A percentile compares a stretch with the other conserved stretches of the same genome.
Evolutionary conservation across 1,140 invertebrate species (phyloP).

Genomic region (Platorchestia sp.): DNA sequence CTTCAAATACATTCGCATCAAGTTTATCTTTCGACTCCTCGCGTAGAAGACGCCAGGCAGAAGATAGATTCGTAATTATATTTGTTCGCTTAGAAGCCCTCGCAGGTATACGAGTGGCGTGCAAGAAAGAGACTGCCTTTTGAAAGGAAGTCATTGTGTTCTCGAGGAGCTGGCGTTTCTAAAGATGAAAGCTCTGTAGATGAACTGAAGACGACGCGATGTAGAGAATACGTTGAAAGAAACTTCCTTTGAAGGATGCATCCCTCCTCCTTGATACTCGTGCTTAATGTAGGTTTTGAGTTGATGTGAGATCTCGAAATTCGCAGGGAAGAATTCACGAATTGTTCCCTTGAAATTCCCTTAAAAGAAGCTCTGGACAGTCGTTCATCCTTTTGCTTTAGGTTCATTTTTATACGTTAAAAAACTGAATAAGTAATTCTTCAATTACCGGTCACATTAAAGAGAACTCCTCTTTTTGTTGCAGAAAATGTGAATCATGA

Average conservation of each 20-base stretch:
- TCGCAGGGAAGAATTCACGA: neutral
- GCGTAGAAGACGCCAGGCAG: neutral
- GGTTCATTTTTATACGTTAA: too few relatives aligned
- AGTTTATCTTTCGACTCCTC: neutral
- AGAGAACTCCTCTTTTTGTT: too few relatives aligned
- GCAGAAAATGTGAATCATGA: too few relatives aligned
- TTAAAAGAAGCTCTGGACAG: neutral
- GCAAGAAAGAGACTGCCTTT: conserved; percentile 2
- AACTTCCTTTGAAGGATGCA: neutral
- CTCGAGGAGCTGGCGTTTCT: conserved; percentile 11
- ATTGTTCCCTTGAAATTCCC: neutral
- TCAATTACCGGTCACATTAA: too few relatives aligned
- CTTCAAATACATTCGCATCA: neutral
- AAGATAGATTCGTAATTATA: neutral
- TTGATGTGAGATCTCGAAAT: neutral
- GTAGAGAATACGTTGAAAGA: neutral
- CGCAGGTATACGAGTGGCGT: neutral
- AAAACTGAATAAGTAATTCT: too few relatives aligned
- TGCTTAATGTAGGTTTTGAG: neutral
- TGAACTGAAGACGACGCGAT: neutral
- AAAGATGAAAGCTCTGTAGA: neutral
- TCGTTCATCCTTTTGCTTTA: neutral
- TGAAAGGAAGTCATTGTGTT: conserved; percentile 45
- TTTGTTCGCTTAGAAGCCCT: neutral
- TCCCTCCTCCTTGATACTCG: neutral